Conservation (phyloP, 2,113 vertebrate genomes). For the Triplophysa dalaica region DNA sequence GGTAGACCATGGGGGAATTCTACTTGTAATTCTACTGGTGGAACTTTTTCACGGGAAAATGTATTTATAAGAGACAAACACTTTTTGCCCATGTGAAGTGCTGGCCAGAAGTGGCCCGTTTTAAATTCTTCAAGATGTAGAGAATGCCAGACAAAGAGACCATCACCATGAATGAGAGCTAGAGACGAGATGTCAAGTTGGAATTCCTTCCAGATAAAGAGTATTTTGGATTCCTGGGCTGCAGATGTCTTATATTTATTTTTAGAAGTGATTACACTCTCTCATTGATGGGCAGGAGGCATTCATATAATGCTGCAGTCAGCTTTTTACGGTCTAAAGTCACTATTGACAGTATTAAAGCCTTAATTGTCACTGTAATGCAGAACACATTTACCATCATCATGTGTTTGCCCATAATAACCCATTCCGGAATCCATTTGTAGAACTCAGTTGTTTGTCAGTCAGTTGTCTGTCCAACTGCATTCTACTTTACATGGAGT, state of each 20-base stretch:
- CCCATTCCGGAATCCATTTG: background rate
- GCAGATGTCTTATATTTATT: slow-evolving; percentile 58
- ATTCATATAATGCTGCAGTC: slow-evolving; percentile 53
- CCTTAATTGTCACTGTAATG: slow-evolving; percentile 49
- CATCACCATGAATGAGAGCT: slow-evolving; percentile 21
- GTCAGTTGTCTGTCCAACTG: too few species aligned
- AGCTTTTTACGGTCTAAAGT: slow-evolving; percentile 41
- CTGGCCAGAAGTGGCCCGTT: slow-evolving; percentile 37
- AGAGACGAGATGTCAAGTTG: slow-evolving; percentile 51
- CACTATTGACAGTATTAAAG: slow-evolving; percentile 47
- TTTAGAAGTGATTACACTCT: slow-evolving; percentile 56
- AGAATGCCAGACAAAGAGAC: slow-evolving; percentile 55
- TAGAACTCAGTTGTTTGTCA: background rate
- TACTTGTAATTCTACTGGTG: too few species aligned
- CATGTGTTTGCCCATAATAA: background rate
- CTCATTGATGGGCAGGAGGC: slow-evolving; percentile 66
- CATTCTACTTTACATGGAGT: too few species aligned
- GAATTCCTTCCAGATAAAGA: slow-evolving; percentile 68
- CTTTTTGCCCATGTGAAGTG: background rate
- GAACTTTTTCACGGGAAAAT: background rate
- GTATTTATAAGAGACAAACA: background rate
- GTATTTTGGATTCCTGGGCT: slow-evolving; percentile 47
- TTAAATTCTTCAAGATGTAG: slow-evolving; percentile 57
- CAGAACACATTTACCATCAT: slow-evolving; percentile 25
- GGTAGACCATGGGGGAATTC: background rate